Base-by-base conservation (phyloP, 2,113 vertebrate genomes). In the Tragulus kanchil region DNA sequence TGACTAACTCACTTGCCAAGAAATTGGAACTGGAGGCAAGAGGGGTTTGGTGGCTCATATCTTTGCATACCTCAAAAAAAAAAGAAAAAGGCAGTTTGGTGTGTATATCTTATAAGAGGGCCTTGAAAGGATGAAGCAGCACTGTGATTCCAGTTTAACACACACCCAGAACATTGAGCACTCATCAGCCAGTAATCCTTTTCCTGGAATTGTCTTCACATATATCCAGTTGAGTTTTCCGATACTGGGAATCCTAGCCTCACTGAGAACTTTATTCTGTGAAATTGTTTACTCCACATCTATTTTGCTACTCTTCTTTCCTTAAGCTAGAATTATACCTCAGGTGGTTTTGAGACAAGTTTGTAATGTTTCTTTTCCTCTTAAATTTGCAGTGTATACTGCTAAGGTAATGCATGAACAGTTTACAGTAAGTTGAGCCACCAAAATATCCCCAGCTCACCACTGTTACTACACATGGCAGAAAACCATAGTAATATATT, bases 1-100 rank as follows among this genome's bases (percentile, higher is more conserved):
- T 92, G 19, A 67, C 8, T 92, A 15, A 67, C n/a, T 95, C 50
- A 65, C 67, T 81, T 59, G 42, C 28, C 59, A 42, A 62, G 61
- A 75, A 88, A 56, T 42, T 67, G 31, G 42, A 95, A 61, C 75
- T 58, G 61, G 7, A 94, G 31, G n/a, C 73, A 56, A 61, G 16
- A 94, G 31, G 25, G 48, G 36, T 89, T 48, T 64, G 42, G 56
- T 92, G 75, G 65, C 28, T 93, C 77, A 71, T 10, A n/a, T 67
- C 17, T 91, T 77, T 97, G n/a, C 85, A 67, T 92, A 78, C 15
- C 48, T 87, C 15, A 71, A 67, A 71, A 26, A 94, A 86, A 78
- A 50, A 23, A 71, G 62, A 71, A 26, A 94, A 86, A 78, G 56
- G 26, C 19, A 54, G 6, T 69, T 83, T 71, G 61, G 23, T 62